Conservation (phyloP, 2,888 invertebrate species). For the Rhagonycha lutea region DNA sequence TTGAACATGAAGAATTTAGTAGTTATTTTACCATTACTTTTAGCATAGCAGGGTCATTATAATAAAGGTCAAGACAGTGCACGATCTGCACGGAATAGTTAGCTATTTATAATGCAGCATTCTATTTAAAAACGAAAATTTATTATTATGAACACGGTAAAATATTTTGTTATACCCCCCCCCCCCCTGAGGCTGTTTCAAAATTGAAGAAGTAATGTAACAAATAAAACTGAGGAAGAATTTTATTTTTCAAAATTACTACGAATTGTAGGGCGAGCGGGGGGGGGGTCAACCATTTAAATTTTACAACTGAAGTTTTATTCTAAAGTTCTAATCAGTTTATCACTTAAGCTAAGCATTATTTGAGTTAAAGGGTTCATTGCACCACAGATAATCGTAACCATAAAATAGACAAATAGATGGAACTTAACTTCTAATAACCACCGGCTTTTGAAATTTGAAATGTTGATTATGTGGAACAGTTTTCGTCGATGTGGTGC, state of each 20-base stretch:
- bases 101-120: constrained; percentile 21
- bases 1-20: not conserved
- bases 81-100: constrained; percentile 25
- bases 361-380: not conserved
- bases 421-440: not conserved
- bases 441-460: not conserved
- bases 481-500: not conserved
- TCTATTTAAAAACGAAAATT: constrained; percentile 11
- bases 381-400: not conserved
- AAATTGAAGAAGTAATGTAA: not conserved
- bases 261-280: not conserved
- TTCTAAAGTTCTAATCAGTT: not conserved
- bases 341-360: not conserved
- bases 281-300: not conserved
- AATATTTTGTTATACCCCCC: not conserved
- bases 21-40: not conserved
- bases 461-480: not conserved
- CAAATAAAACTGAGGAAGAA: not conserved
- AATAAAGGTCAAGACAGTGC: constrained; percentile 27
- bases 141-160: not conserved
- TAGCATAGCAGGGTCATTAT: constrained; percentile 21
- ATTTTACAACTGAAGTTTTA: too few species aligned
- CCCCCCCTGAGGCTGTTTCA: not conserved
- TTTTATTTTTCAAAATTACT: not conserved
- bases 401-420: not conserved